These are phyloP conservation scores for Brotogeris chrysoptera DNA, from an alignment of 2,797 vertebrate species.

Conservation along the genomic window DNA sequence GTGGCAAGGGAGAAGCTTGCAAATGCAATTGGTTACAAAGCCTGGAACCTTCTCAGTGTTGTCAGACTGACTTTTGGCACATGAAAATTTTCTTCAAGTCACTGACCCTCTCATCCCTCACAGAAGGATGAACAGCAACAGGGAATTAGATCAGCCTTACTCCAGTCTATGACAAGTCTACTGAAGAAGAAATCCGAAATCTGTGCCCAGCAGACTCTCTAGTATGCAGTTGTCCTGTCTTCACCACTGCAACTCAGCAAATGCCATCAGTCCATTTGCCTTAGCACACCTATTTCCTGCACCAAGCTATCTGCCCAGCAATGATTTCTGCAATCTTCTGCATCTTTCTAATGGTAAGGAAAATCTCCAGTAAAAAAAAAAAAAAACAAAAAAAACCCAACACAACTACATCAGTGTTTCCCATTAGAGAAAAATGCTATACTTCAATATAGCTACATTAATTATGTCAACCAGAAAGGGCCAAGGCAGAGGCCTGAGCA, in stretches of 20 bases:
- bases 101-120: not conserved
- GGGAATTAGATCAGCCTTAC: not conserved
- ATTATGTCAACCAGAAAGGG: not conserved
- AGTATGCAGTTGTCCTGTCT: not conserved
- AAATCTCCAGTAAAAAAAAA: not conserved
- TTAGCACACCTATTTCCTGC: not conserved
- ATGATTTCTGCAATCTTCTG: not conserved
- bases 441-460: not conserved
- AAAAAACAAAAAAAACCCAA: not conserved
- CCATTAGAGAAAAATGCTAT: not conserved
- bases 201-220: not conserved
- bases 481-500: not conserved
- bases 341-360: not conserved
- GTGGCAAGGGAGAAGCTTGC: not conserved
- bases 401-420: not conserved
- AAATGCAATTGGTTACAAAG: not conserved
- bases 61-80: not conserved
- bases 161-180: not conserved
- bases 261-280: not conserved
- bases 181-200: not conserved
- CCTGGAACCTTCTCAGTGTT: not conserved
- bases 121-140: not conserved
- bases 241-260: not conserved
- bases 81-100: not conserved
- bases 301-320: not conserved